phyloP scores from a whole-genome alignment of 1,140 invertebrate species.

The Nixonia krombeini region DNA sequence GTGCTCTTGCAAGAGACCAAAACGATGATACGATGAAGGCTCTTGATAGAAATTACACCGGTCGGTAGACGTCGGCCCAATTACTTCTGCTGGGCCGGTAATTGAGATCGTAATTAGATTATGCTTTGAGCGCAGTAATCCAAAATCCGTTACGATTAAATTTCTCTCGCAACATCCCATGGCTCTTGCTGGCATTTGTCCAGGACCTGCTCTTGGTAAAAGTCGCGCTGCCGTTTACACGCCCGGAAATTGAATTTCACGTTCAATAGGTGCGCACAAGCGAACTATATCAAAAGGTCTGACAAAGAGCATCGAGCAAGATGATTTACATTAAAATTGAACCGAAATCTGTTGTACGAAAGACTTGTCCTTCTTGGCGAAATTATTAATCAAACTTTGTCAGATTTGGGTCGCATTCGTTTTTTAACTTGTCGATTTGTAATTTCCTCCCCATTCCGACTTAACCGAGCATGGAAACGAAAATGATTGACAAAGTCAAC shows the following conservation, averaged over 20 bases:
- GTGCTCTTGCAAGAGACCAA: constrained; percentile 31
- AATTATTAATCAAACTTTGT: constrained; percentile 42
- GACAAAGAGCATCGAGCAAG: constrained; percentile 43
- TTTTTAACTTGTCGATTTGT: no score
- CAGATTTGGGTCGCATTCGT: constrained; percentile 37
- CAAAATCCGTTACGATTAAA: constrained; percentile 54
- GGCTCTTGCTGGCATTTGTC: constrained; percentile 53
- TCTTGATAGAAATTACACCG: constrained; percentile 53
- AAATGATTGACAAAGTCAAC: no score
- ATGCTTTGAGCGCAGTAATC: constrained; percentile 51
- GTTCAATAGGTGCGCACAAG: constrained; percentile 44
- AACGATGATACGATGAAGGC: constrained; percentile 47
- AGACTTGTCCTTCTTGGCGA: constrained; percentile 23
- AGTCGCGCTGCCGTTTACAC: constrained; percentile 52
- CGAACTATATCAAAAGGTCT: constrained; percentile 46
- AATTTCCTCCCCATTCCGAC: no score
- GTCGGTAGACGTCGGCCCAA: constrained; percentile 51
- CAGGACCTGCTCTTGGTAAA: constrained; percentile 48
- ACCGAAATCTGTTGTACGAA: constrained; percentile 15
- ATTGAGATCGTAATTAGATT: constrained; percentile 56
- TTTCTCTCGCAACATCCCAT: constrained; percentile 53
- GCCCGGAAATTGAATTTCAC: constrained; percentile 54
- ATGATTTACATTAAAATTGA: constrained; percentile 46
- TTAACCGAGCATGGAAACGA: no score
- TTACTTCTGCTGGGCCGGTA: constrained; percentile 53